Percentiles rank a stretch among this genome's conserved stretches.
Evolutionary conservation across 1,140 invertebrate species (phyloP).

Genomic region (Andricus grossulariae): DNA sequence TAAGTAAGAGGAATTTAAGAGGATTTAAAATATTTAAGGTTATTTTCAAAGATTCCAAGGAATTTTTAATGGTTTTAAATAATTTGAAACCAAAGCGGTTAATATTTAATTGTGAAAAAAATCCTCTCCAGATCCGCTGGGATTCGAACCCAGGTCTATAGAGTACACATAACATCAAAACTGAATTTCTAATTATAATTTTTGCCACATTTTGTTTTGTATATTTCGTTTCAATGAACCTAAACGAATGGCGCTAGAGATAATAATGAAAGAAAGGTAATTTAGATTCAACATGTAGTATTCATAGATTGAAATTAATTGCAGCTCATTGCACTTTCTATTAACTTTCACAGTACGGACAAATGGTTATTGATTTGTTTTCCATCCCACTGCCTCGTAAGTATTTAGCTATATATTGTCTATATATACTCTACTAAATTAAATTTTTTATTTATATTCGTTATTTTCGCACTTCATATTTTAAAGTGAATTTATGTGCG

Average conservation of each 20-base stretch:
- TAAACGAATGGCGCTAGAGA: neutral
- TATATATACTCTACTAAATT: neutral
- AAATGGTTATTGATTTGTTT: constrained; percentile 20
- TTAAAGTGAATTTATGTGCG: constrained; percentile 3
- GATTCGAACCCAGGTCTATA: too few species aligned
- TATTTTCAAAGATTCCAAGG: too few species aligned
- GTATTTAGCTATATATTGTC: neutral
- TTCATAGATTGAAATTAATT: constrained; percentile 26
- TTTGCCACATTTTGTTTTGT: too few species aligned
- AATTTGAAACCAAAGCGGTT: too few species aligned
- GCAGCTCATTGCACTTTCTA: constrained; percentile 22
- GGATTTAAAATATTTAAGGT: too few species aligned
- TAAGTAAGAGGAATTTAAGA: too few species aligned
- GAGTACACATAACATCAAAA: too few species aligned
- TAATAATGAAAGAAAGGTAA: constrained; percentile 2
- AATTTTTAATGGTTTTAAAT: too few species aligned
- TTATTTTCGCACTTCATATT: neutral
- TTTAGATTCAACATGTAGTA: neutral
- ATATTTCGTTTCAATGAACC: neutral
- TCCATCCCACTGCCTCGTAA: neutral
- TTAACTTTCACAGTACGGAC: constrained; percentile 5
- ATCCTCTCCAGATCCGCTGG: too few species aligned
- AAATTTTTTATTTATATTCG: neutral
- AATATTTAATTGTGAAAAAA: too few species aligned
- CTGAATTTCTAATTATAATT: too few species aligned